These are phyloP conservation scores for Drosophila subobscura DNA, from an alignment of 1,140 invertebrate species.

Conservation along the genomic window DNA sequence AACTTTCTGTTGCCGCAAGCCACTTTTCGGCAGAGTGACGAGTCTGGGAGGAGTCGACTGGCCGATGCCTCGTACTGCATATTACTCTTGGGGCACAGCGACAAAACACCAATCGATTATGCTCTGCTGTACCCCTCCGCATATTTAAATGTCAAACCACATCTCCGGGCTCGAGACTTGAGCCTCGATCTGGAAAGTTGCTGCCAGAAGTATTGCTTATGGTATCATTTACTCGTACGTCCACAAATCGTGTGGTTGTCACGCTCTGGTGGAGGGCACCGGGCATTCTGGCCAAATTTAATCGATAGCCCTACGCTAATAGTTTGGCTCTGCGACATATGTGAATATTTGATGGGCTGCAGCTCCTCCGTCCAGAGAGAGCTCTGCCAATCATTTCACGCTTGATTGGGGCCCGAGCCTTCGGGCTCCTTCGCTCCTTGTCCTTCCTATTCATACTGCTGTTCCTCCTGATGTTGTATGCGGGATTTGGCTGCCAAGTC, in stretches of 20 bases:
- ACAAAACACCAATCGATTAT: too few relatives aligned
- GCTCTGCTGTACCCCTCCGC: not conserved
- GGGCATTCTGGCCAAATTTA: conserved; percentile 40
- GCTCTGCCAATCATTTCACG: conserved; percentile 62
- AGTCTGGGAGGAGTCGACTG: conserved; percentile 2
- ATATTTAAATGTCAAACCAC: conserved; percentile 60
- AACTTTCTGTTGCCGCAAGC: conserved; percentile 46
- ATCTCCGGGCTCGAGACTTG: too few relatives aligned
- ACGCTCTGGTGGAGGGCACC: conserved; percentile 24
- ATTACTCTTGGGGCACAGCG: not conserved
- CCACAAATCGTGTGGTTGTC: conserved; percentile 60
- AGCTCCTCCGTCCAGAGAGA: not conserved
- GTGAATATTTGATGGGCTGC: conserved; percentile 65
- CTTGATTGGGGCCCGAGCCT: conserved; percentile 60
- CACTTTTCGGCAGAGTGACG: not conserved
- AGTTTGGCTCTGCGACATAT: conserved; percentile 57
- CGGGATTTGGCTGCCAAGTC: conserved; percentile 40
- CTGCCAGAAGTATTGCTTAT: conserved; percentile 60
- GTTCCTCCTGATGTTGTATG: conserved; percentile 8
- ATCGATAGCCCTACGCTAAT: conserved; percentile 66
- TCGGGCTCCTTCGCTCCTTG: conserved; percentile 6
- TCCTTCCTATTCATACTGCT: too few relatives aligned
- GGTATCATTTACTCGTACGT: conserved; percentile 19
- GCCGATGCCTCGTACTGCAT: not conserved
- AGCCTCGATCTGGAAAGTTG: conserved; percentile 41